Evolutionary conservation across 2,113 vertebrate genomes (phyloP), one percentile per base, ranked within the genome.

Genomic region (Scalopus aquaticus): DNA sequence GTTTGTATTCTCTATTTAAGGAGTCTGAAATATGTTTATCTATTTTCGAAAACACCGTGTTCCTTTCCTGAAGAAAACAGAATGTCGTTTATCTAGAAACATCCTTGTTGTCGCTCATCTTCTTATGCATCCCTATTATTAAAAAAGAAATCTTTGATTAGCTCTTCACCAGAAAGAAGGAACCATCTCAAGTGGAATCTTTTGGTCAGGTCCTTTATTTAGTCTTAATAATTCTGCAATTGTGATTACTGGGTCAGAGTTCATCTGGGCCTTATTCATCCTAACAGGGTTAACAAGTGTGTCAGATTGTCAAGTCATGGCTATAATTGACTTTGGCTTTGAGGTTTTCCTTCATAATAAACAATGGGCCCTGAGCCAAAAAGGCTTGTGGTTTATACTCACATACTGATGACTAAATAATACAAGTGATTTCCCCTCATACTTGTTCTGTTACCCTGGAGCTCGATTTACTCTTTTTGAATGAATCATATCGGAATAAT

Each of bases 341-440:
- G 93, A 98, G 93, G 95, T 94, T 97, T 97, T 95, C 60, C 91
- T 97, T 97, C 95, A 96, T 96, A 96, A 96, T 97, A 97, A 97
- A 96, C 95, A 97, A 62, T 95, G 95, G 97, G 97, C 95, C n/a
- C 56, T 37, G 46, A 54, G 94, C 96, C 97, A 97, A 88, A 73
- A 92, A 96, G 95, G 56, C 87, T 70, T 96, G 94, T 94, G 69
- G 96, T 97, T 96, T 97, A 87, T 91, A 44, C 69, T 94, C 69
- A 67, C 60, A 94, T 80, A 90, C 85, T 91, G 93, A 92, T 95
- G 90, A 92, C 86, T 88, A 92, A 95, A 60, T 97, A 91, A 94
- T 88, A 73, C 44, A 81, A 97, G 77, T 87, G 74, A 96, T 95
- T 97, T 95, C 44, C 69, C 85, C 72, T 97, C 88, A 78, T 85